phyloP scores from a whole-genome alignment of 2,113 vertebrate genomes.

The Nansenia antarctica region DNA sequence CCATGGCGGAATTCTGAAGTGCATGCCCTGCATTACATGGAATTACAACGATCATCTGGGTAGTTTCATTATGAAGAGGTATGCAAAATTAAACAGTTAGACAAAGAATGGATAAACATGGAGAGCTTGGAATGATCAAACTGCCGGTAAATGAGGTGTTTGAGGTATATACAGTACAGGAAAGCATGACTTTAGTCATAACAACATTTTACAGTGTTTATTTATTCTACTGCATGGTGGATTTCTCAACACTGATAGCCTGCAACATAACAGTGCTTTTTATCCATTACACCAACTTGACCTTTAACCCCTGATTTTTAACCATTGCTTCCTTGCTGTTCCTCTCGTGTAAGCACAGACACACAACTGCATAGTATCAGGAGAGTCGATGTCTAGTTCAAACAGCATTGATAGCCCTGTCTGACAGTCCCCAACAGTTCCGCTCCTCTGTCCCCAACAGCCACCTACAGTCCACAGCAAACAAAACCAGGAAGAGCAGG shows the following conservation, averaged over 20 bases:
- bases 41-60: slow-evolving; percentile 3
- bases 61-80: slow-evolving; percentile 9
- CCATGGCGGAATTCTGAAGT: too few species aligned
- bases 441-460: slow-evolving; percentile 49
- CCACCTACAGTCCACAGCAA: slow-evolving; percentile 51
- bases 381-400: slow-evolving; percentile 33
- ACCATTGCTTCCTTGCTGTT: slow-evolving; percentile 25
- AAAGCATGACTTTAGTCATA: slow-evolving; percentile 49
- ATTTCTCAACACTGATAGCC: background rate
- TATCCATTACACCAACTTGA: background rate
- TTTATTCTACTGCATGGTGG: background rate
- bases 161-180: slow-evolving; percentile 43
- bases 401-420: slow-evolving; percentile 37
- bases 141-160: slow-evolving; percentile 36
- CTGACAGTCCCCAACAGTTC: slow-evolving; percentile 17
- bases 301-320: background rate
- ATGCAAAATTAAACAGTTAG: background rate
- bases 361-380: slow-evolving; percentile 51
- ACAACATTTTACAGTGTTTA: slow-evolving; percentile 40
- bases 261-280: background rate
- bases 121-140: slow-evolving; percentile 24
- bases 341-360: slow-evolving; percentile 42
- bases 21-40: too few species aligned
- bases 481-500: slow-evolving; percentile 86
- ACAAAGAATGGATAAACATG: background rate